Evolutionary conservation across 1,140 invertebrate genomes (phyloP).

Genomic region (Nephila pilipes): DNA sequence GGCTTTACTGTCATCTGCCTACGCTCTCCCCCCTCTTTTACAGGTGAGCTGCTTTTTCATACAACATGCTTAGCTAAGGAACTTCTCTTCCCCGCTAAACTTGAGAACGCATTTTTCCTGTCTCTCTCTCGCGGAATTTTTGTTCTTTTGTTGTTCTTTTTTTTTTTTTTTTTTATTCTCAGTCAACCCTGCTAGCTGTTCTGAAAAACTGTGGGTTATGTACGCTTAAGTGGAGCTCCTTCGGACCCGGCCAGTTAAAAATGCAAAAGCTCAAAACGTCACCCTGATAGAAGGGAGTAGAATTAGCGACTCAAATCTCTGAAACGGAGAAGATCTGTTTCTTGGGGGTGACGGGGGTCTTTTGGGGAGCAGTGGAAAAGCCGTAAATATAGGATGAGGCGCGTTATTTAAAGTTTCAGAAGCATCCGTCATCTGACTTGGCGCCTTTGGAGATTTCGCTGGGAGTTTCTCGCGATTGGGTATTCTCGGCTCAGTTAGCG

Average conservation of each 20-base stretch:
- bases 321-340: slow-evolving; percentile 57
- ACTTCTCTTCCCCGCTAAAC: slow-evolving; percentile 25
- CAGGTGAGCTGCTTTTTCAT: slow-evolving; percentile 73
- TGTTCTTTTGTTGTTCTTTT: slow-evolving; percentile 24
- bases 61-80: slow-evolving; percentile 64
- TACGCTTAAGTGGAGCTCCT: slow-evolving; percentile 61
- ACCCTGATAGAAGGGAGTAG: slow-evolving; percentile 45
- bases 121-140: slow-evolving; percentile 36
- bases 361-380: slow-evolving; percentile 15
- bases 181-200: slow-evolving; percentile 1
- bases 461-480: not conserved
- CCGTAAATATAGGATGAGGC: slow-evolving; percentile 74
- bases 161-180: slow-evolving; percentile 16
- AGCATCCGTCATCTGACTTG: slow-evolving; percentile 47
- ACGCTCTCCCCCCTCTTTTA: slow-evolving; percentile 17
- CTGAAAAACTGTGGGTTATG: slow-evolving; percentile 68
- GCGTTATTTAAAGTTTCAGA: slow-evolving; percentile 70
- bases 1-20: slow-evolving; percentile 65
- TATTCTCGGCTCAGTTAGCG: slow-evolving; percentile 5
- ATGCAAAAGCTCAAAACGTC: slow-evolving; percentile 75
- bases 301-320: slow-evolving; percentile 65
- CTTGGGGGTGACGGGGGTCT: not conserved
- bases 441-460: slow-evolving; percentile 41
- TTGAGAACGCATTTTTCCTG: slow-evolving; percentile 8
- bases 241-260: slow-evolving; percentile 63